Percentiles rank a stretch among this genome's conserved stretches.
phyloP scores from a whole-genome alignment of 2,888 invertebrate genomes.

The Stegana nigrithorax region DNA sequence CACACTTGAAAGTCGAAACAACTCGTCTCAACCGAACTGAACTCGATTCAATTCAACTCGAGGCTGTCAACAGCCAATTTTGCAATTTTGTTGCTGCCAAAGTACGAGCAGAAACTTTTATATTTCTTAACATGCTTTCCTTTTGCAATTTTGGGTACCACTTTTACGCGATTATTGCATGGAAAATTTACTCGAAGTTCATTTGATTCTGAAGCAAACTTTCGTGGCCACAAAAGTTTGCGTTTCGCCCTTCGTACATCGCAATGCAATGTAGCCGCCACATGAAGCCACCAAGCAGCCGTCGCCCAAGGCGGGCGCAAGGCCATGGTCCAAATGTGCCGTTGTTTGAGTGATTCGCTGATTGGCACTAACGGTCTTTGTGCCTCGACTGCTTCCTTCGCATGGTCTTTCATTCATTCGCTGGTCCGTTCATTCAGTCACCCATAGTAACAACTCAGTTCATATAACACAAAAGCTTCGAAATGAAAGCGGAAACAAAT shows the following conservation, averaged over 20 bases:
- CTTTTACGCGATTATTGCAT: slow-evolving; percentile 35
- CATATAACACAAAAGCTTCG: background rate
- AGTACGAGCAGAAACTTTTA: slow-evolving; percentile 4
- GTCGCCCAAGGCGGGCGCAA: no score
- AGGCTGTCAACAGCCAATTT: slow-evolving; percentile 59
- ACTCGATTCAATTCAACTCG: slow-evolving; percentile 20
- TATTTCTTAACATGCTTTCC: slow-evolving; percentile 11
- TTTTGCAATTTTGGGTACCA: slow-evolving; percentile 51
- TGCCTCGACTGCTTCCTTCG: background rate
- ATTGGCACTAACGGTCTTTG: background rate
- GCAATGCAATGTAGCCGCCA: no score
- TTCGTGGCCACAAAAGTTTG: slow-evolving; percentile 59
- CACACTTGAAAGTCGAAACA: slow-evolving; percentile 40
- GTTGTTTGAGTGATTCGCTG: no score
- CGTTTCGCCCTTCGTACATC: background rate
- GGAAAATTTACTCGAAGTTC: slow-evolving; percentile 55
- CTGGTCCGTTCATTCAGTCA: background rate
- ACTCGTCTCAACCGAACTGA: slow-evolving; percentile 17
- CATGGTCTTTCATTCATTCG: background rate
- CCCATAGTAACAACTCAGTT: background rate
- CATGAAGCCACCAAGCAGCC: no score
- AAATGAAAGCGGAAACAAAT: slow-evolving; percentile 6
- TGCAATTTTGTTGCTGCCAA: slow-evolving; percentile 32
- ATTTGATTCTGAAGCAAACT: slow-evolving; percentile 55
- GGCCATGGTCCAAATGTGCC: no score